A percentile compares a stretch with the other conserved stretches of the same genome.
These are phyloP conservation scores for Simalia tracyae DNA, from an alignment of 2,797 vertebrate genomes.

Conservation along the genomic window DNA sequence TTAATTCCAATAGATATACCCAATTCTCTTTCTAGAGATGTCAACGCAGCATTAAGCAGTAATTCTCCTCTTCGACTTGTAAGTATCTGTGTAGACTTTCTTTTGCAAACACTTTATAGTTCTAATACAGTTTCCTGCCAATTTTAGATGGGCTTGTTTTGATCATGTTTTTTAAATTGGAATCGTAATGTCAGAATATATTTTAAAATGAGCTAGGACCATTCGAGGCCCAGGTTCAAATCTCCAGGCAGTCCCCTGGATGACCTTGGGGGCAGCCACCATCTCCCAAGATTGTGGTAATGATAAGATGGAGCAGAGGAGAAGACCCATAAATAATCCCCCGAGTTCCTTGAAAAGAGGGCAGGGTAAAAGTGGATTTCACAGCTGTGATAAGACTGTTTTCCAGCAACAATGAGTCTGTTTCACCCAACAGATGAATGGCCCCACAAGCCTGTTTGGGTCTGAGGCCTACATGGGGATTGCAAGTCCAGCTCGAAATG, in stretches of 20 bases:
- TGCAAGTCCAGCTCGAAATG: slow-evolving; percentile 80
- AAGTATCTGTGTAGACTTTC: slow-evolving; percentile 61
- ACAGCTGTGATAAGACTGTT: no score
- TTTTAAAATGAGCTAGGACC: neutral
- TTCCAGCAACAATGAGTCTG: neutral
- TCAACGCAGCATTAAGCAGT: slow-evolving; percentile 68
- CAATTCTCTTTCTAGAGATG: slow-evolving; percentile 75
- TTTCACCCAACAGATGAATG: slow-evolving; percentile 79
- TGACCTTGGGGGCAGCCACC: neutral
- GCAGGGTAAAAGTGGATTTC: neutral
- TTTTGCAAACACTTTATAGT: slow-evolving; percentile 35
- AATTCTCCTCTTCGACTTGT: slow-evolving; percentile 75
- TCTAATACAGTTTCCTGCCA: fast-evolving
- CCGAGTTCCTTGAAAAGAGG: neutral
- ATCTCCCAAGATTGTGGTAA: neutral
- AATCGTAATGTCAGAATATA: fast-evolving
- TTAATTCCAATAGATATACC: slow-evolving; percentile 71
- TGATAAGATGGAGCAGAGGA: neutral
- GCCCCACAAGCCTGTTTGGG: slow-evolving; percentile 76
- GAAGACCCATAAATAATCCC: no score
- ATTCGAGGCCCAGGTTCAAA: neutral
- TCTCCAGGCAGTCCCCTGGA: no score
- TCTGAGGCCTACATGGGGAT: slow-evolving; percentile 80
- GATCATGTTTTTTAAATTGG: neutral
- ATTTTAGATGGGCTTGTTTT: fast-evolving